Conservation (phyloP, 2,113 vertebrate species). For the Prolemur simus region DNA sequence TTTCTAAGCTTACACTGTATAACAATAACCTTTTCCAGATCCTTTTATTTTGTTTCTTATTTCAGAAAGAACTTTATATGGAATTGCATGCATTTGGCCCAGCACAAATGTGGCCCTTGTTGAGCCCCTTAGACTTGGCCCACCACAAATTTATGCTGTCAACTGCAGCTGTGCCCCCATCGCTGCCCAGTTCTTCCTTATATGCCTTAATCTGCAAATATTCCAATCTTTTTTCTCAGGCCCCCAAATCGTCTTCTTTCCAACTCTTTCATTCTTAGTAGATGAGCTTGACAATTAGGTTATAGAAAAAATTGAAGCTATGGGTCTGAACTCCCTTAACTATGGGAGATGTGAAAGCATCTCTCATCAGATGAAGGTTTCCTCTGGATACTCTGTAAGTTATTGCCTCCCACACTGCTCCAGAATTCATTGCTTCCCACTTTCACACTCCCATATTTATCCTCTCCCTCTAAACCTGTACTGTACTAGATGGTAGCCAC, state of each 20-base stretch:
- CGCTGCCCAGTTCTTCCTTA: not conserved
- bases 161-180: not conserved
- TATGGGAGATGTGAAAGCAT: not conserved
- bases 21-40: constrained; percentile 59
- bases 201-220: not conserved
- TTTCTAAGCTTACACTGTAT: constrained; percentile 45
- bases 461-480: not conserved
- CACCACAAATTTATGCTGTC: not conserved
- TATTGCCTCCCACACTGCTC: not conserved
- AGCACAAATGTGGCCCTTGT: constrained; percentile 11
- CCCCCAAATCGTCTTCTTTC: not conserved
- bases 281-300: constrained; percentile 4
- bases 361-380: not conserved
- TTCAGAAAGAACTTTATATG: constrained; percentile 40
- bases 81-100: constrained; percentile 27
- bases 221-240: constrained; percentile 5
- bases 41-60: constrained; percentile 13
- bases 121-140: constrained; percentile 33
- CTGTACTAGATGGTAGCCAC: not conserved
- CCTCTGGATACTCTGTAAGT: not conserved
- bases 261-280: not conserved
- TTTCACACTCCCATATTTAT: not conserved
- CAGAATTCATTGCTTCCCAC: not conserved
- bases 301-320: not conserved
- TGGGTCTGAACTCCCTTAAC: not conserved